Evolutionary conservation across 2,888 invertebrate species (phyloP), one percentile per base, ranked within the genome.

Genomic region (Galeopsomyia nigrocyanea): DNA sequence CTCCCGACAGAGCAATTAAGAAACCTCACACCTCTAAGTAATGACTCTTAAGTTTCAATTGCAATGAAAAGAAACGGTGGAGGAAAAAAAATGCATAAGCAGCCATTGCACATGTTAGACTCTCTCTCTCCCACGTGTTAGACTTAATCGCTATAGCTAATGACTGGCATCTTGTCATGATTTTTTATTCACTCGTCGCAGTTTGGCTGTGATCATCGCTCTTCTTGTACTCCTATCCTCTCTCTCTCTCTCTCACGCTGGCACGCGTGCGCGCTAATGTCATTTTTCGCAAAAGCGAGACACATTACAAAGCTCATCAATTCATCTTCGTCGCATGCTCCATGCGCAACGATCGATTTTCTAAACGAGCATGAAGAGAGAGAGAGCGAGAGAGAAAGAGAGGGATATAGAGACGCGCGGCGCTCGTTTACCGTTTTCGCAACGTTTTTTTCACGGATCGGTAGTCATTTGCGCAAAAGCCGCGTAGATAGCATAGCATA

Each of bases 251-350:
- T 26, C 26, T 26, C 3, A 26, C 5, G 26, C 26, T 5, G 26
- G 3, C 26, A 16, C 50, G 39, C 46, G 51, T 31, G 19, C 17
- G 49, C 26, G 49, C 60, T 68, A 68, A 60, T 60, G 68, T 68
- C 68, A 68, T 60, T 68, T 39, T 69, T 69, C 63, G 69, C 69
- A 51, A 69, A 69, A 31, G 51, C 39, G 17, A 49, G 63, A 62
- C 63, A 39, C 58, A 58, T 64, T 70, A 70, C 70, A 64, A 70
- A 70, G 68, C 58, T 70, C 70, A 58, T 70, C 70, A 58, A 70
- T 70, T 70, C 64, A 70, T 70, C 70, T 70, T 70, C 70, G 53
- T 64, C 63, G 49, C 21, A 17, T 55, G 55, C 5, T 22, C 55
- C 9, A 55, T 17, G 21, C 19, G 55, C 55, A 55, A 49, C 61